Percentiles rank a stretch among this genome's conserved stretches.
These are phyloP conservation scores for Megastigmus dorsalis DNA, from an alignment of 2,888 invertebrate species.

Conservation along the genomic window DNA sequence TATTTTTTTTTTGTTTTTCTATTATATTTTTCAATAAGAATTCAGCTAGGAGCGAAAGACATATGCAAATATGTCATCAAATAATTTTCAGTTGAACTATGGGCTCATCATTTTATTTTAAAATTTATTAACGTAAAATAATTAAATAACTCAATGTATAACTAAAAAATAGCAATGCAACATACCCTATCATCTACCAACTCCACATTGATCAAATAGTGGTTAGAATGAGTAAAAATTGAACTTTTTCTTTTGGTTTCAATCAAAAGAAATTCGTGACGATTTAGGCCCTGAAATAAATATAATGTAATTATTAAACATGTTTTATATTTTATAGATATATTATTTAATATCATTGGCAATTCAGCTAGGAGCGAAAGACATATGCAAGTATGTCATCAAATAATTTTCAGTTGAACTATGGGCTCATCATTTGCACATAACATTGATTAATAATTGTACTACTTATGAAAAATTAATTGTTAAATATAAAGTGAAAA, in stretches of 20 bases:
- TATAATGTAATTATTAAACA: not conserved
- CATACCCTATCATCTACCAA: too few relatives aligned
- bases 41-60: slow-evolving; percentile 53
- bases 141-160: too few relatives aligned
- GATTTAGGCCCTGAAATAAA: not conserved
- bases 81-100: slow-evolving; percentile 46
- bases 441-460: not conserved
- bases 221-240: too few relatives aligned
- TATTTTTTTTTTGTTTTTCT: not conserved
- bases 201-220: too few relatives aligned
- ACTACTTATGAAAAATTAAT: not conserved
- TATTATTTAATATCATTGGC: not conserved
- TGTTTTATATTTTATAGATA: not conserved
- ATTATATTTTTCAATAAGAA: not conserved
- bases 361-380: slow-evolving; percentile 52
- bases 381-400: slow-evolving; percentile 38
- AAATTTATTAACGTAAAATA: too few relatives aligned
- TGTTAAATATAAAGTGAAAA: slow-evolving; percentile 20
- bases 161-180: too few relatives aligned
- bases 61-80: slow-evolving; percentile 37
- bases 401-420: slow-evolving; percentile 45
- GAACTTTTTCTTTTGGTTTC: too few relatives aligned
- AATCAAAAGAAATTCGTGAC: too few relatives aligned
- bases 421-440: slow-evolving; percentile 52
- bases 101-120: slow-evolving; percentile 50